Conservation (phyloP, 2,888 invertebrate species). For the Cloeon dipterum region DNA sequence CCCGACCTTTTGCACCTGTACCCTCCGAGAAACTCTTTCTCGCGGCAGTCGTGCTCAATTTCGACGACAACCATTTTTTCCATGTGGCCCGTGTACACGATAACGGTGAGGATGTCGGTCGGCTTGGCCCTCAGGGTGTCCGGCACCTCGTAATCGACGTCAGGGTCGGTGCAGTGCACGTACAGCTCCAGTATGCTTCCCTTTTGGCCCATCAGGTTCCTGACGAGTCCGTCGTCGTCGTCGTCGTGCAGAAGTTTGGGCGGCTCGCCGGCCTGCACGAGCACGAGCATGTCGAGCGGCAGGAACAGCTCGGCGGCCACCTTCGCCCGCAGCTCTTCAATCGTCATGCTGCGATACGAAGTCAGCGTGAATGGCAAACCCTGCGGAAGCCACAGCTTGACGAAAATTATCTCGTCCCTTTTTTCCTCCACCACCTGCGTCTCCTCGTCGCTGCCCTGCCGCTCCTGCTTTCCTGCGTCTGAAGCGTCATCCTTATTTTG, state of each 20-base stretch:
- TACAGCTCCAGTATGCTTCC: slow-evolving; percentile 11
- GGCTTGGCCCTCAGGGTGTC: not conserved
- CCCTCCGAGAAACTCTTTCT: slow-evolving; percentile 63
- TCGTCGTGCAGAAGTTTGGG: slow-evolving; percentile 12
- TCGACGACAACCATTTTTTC: slow-evolving; percentile 26
- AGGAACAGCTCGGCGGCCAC: slow-evolving; percentile 9
- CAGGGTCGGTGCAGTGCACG: slow-evolving; percentile 5
- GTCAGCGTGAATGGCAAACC: not conserved
- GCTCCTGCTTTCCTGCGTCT: no score
- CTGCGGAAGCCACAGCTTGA: not conserved
- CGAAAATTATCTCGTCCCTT: not conserved
- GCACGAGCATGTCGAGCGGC: slow-evolving; percentile 7
- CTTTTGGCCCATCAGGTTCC: slow-evolving; percentile 13
- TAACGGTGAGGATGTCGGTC: slow-evolving; percentile 29
- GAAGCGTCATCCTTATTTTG: no score
- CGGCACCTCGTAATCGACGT: slow-evolving; percentile 18
- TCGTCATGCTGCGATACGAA: slow-evolving; percentile 6
- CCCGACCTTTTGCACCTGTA: slow-evolving; percentile 47
- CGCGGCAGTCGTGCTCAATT: slow-evolving; percentile 29
- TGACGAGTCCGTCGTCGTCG: no score
- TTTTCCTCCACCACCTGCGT: not conserved
- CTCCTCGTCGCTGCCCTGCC: not conserved
- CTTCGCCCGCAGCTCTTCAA: slow-evolving; percentile 10
- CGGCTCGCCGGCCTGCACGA: no score
- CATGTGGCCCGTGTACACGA: slow-evolving; percentile 19